A percentile compares a stretch with the other conserved stretches of the same genome.
Evolutionary conservation across 1,140 invertebrate genomes (phyloP).

Genomic region (Gonatopus flavifemur): DNA sequence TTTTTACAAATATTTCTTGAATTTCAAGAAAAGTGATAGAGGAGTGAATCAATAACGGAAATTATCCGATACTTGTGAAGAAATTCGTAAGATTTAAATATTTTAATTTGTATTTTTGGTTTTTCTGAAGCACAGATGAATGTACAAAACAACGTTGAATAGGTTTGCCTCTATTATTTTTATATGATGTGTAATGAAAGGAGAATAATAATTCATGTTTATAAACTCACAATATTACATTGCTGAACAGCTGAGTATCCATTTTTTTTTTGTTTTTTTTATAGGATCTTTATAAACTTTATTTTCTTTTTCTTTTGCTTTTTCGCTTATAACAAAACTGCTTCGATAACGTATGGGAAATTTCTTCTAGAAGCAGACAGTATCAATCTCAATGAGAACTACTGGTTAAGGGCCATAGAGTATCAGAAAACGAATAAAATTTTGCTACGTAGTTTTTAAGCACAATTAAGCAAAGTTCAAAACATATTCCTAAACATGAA

Average conservation of each 20-base stretch:
- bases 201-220: conserved; percentile 28
- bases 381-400: background rate
- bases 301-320: too few species aligned
- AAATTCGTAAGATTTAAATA: background rate
- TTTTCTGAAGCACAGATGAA: conserved; percentile 55
- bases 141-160: conserved; percentile 59
- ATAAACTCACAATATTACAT: conserved; percentile 19
- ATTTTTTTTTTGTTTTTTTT: too few species aligned
- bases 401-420: too few species aligned
- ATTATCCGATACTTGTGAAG: background rate
- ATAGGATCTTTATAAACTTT: too few species aligned
- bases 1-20: background rate
- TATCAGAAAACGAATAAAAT: too few species aligned
- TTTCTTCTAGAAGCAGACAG: background rate
- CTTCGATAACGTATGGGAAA: background rate
- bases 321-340: too few species aligned
- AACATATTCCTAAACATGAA: too few species aligned
- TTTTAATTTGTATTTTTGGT: background rate
- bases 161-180: conserved; percentile 57
- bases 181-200: conserved; percentile 42
- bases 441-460: too few species aligned
- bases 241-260: conserved; percentile 6
- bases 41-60: background rate
- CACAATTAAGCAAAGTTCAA: too few species aligned
- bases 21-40: background rate